Conservation (phyloP, 2,797 vertebrate species). For the Sebastes trivittatus region DNA sequence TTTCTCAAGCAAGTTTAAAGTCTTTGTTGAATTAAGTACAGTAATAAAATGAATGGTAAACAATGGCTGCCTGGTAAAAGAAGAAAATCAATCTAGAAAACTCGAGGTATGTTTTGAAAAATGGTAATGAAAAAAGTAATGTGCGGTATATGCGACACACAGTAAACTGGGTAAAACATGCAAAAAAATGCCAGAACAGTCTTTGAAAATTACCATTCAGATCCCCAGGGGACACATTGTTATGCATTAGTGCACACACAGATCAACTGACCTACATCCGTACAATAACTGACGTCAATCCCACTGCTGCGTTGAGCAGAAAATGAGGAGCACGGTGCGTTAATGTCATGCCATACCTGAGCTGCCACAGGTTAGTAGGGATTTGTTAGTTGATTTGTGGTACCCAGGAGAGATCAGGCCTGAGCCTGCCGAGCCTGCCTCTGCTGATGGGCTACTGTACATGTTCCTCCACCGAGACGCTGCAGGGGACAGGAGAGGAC, state of each 20-base stretch:
- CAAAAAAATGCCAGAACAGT: slow-evolving; percentile 16
- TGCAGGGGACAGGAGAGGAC: slow-evolving; percentile 75
- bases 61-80: not conserved
- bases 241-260: slow-evolving; percentile 36
- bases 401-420: slow-evolving; percentile 92
- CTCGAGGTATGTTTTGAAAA: not conserved
- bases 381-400: slow-evolving; percentile 98
- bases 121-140: not conserved
- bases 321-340: slow-evolving; percentile 59
- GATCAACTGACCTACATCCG: slow-evolving; percentile 25
- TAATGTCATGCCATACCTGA: slow-evolving; percentile 94
- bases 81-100: not conserved
- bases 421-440: slow-evolving; percentile 85
- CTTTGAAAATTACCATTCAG: not conserved
- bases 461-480: slow-evolving; percentile 93
- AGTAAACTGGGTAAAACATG: slow-evolving; percentile 38
- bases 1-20: not conserved
- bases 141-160: not conserved
- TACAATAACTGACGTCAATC: slow-evolving; percentile 31
- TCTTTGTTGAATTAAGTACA: not conserved
- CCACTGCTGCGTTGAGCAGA: slow-evolving; percentile 49
- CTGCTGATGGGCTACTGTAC: slow-evolving; percentile 91
- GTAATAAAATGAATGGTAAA: not conserved
- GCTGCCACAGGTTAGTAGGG: slow-evolving; percentile 97
- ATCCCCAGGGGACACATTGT: slow-evolving; percentile 9